Evolutionary conservation across 64 coral and sea anemone genomes (phyloP).

Genomic region (Catalaphyllia jardinei): DNA sequence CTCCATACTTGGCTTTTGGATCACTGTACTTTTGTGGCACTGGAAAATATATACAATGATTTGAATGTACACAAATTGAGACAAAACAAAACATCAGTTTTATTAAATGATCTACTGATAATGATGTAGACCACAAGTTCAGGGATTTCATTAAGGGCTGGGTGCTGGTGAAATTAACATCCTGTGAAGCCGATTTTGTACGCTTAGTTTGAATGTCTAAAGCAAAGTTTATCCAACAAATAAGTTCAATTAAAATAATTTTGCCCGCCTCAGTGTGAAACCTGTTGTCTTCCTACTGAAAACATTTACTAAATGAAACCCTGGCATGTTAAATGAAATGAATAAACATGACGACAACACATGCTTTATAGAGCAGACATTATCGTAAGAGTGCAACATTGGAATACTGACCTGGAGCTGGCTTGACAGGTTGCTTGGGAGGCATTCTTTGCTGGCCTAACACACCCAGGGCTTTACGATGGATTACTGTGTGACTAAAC

Average conservation of each 20-base stretch:
- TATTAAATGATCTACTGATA: too few relatives aligned
- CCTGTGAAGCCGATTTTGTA: too few relatives aligned
- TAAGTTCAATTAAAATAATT: too few relatives aligned
- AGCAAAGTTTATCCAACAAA: too few relatives aligned
- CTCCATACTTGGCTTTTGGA: constrained; percentile 92
- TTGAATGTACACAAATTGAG: not conserved
- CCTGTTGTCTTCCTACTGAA: too few relatives aligned
- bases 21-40: constrained; percentile 81
- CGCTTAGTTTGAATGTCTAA: too few relatives aligned
- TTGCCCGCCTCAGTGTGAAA: too few relatives aligned
- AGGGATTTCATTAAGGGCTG: not conserved
- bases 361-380: not conserved
- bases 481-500: constrained; percentile 94
- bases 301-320: too few relatives aligned
- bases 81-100: not conserved
- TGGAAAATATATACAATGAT: not conserved
- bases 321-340: too few relatives aligned
- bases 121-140: too few relatives aligned
- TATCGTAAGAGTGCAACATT: not conserved
- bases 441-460: constrained; percentile 36
- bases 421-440: constrained; percentile 57
- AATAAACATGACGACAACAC: not conserved
- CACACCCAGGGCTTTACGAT: constrained; percentile 80
- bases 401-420: constrained; percentile 52
- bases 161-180: too few relatives aligned